Base-by-base conservation (phyloP, 1,140 invertebrate genomes). In the Armadillidium nasatum region DNA sequence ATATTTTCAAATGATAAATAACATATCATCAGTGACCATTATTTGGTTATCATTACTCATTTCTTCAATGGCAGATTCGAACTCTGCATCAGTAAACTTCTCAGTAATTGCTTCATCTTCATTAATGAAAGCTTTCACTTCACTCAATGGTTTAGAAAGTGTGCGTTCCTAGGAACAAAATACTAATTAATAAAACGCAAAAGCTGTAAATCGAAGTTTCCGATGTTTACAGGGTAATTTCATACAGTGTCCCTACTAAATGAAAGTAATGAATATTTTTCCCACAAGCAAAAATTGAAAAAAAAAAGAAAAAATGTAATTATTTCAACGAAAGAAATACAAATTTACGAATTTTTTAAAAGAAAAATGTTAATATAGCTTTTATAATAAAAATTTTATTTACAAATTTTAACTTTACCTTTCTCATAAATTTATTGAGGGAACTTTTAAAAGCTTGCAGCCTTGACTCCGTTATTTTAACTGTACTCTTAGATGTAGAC, bases 1-100 rank as follows among this genome's bases (percentile, higher is more conserved):
- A 33, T 33, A 33, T 33, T 33, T 33, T 89, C 90, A 95, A 84
- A 95, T 93, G 15, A 94, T 86, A 83, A 94, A 94, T n/a, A 97
- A 88, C 79, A 93, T 91, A 79, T 91, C 90, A 83, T 96, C 93
- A 0, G 94, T 89, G 75, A 94, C 86, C 94, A 97, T 96, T 23
- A 98, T 88, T 84, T 95, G 92, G 86, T 96, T 97, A 70, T 91
- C 93, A 60, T 93, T 90, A 21, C 91, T 91, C 94, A 98, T 95
- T 75, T 87, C 88, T 13, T 90, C 85, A 11, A 98, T 86, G 0
- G 94, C 94, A 0, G 90, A 89, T 60, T 87, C 85, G 7, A 96
- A 88, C 87, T 98, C 95, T 15, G 85, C 88, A 13, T 87, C 82
- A 3, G 87, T 86, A 84, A 94, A 96, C 21, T 84, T 83, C 4